Conservation (phyloP, 37 sponge, comb jelly and placozoan genomes). For the Ianthella basta region DNA sequence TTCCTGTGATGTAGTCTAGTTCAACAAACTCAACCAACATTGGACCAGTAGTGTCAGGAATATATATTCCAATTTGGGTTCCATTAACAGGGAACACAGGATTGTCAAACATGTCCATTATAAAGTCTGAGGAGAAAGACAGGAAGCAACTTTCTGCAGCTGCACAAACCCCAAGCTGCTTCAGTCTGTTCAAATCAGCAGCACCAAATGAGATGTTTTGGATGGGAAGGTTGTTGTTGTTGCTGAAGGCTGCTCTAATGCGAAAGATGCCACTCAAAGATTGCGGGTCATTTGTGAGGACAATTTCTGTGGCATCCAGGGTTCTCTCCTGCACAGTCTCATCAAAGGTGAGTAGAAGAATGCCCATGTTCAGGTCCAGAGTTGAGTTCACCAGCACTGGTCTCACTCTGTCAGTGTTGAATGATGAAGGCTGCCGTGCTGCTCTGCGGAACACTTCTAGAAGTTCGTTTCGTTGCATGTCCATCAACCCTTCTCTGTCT, state of each 20-base stretch:
- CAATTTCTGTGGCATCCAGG: conserved; percentile 72
- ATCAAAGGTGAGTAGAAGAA: conserved; percentile 71
- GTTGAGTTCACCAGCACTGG: conserved; percentile 71
- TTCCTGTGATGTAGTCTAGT: conserved; percentile 62
- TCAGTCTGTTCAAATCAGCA: conserved; percentile 78
- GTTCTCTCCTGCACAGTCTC: conserved; percentile 80
- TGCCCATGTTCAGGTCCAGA: conserved; percentile 73
- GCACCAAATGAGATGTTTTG: conserved; percentile 54
- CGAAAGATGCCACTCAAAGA: not conserved
- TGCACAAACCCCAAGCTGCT: conserved; percentile 71
- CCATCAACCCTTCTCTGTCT: conserved; percentile 68
- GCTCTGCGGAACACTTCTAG: conserved; percentile 40
- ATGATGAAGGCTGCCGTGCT: conserved; percentile 46
- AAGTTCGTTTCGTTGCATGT: conserved; percentile 80
- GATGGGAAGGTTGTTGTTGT: conserved; percentile 37
- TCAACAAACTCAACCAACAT: conserved; percentile 43
- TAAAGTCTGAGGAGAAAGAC: conserved; percentile 65
- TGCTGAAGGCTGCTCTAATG: conserved; percentile 57
- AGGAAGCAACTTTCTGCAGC: conserved; percentile 63
- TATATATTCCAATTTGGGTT: conserved; percentile 30
- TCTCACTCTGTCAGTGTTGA: conserved; percentile 55
- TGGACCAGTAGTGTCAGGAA: conserved; percentile 77
- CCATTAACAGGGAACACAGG: conserved; percentile 47
- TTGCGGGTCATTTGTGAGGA: conserved; percentile 42
- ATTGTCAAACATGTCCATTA: conserved; percentile 76